Evolutionary conservation across 2,797 vertebrate genomes (phyloP).

Genomic region (Rhinella marina): DNA sequence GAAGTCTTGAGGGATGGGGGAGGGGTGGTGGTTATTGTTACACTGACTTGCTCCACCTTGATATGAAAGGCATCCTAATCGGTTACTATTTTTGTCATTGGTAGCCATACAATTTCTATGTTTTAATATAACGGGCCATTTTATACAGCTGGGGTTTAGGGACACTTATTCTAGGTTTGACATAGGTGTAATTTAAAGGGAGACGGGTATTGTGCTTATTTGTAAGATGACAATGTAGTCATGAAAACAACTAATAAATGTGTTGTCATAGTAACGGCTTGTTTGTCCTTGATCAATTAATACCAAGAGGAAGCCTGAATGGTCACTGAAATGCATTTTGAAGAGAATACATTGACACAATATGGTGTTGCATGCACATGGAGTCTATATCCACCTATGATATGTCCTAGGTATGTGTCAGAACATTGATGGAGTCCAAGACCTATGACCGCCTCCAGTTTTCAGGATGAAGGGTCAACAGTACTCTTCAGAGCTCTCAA

Average conservation of each 20-base stretch:
- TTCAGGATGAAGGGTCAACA: too few relatives aligned
- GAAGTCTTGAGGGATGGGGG: not conserved
- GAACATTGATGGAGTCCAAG: too few relatives aligned
- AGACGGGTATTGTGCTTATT: constrained; percentile 1
- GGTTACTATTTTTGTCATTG: not conserved
- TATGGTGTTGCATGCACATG: not conserved
- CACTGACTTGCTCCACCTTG: not conserved
- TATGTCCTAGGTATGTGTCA: too few relatives aligned
- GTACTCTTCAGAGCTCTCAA: too few relatives aligned
- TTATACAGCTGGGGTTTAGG: not conserved
- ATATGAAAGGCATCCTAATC: not conserved
- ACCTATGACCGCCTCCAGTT: too few relatives aligned
- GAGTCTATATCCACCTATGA: too few relatives aligned
- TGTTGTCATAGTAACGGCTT: not conserved
- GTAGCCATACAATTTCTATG: not conserved
- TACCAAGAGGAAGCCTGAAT: not conserved
- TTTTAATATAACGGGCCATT: not conserved
- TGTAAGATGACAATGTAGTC: constrained; percentile 15
- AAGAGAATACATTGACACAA: not conserved
- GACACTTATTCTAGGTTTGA: not conserved
- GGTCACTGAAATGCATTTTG: not conserved
- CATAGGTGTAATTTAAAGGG: constrained; percentile 6
- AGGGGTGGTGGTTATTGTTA: not conserved
- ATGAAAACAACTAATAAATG: constrained; percentile 14
- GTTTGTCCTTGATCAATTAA: not conserved